Base-by-base conservation (phyloP, 1,140 invertebrate genomes). In the Psix sp. region DNA sequence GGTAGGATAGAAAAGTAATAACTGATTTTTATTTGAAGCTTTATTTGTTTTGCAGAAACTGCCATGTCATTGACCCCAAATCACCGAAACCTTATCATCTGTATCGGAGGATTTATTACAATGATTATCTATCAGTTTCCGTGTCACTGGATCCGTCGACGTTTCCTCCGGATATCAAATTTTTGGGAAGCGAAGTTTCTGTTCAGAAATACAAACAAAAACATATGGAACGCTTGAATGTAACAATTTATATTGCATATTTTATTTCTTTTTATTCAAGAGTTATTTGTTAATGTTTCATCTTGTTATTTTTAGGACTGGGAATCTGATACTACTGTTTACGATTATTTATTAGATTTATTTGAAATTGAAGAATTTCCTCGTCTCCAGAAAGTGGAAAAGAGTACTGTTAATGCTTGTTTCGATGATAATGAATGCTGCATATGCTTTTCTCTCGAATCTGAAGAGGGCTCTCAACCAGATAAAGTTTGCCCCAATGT, bases 381-480 rank as follows among this genome's bases (percentile, higher is more conserved):
- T 2, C 45, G 48, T 54, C 46, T 45, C 5, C 24, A 51, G 54
- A 43, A 60, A 16, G 24, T 43, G 14, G 29, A 73, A 33, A 35
- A 45, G 36, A 13, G 43, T 11, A n/a, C 18, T 16, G 3, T 60
- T 13, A 9, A 63, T 39, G 77, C 42, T 5, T 76, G 82, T 15
- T 63, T 87, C 17, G 14, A 66, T 3, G 82, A 82, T 31, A 71
- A 81, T n/a, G 86, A 87, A 35, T 88, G 87, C 54, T 83, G 82
- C 49, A 88, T 88, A 63, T 88, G 86, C 57, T 87, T 83, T 29
- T 81, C 66, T 2, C 29, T 81, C 18, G 76, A 84, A 46, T 62
- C 72, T 3, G 82, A 86, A 1, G 54, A 76, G 35, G 54, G 67
- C 9, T 11, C 59, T 18, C 56, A 81, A 20, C 83, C 86, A 3